These are phyloP conservation scores for Tetramorium simillimum DNA, from an alignment of 1,140 invertebrate species.

Conservation along the genomic window DNA sequence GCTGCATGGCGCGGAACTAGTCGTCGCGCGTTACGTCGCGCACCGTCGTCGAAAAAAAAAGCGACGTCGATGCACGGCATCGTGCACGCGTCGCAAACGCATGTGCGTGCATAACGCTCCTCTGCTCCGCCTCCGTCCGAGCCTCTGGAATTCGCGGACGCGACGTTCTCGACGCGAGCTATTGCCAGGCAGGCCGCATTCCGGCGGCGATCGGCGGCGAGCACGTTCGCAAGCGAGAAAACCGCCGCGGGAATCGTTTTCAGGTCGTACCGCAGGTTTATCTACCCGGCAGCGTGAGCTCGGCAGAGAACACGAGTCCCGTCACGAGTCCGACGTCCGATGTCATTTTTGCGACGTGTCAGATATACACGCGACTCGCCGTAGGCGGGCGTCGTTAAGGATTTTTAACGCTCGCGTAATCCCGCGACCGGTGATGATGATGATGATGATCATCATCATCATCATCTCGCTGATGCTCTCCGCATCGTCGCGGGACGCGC, in stretches of 20 bases:
- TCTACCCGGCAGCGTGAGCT: neutral
- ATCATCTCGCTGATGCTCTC: neutral
- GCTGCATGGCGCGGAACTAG: neutral
- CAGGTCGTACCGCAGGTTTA: slow-evolving; percentile 42
- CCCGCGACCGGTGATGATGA: neutral
- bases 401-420: slow-evolving; percentile 32
- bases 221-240: slow-evolving; percentile 43
- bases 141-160: slow-evolving; percentile 39
- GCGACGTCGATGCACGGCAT: neutral
- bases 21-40: neutral
- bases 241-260: slow-evolving; percentile 52
- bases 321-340: neutral
- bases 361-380: neutral
- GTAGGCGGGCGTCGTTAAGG: slow-evolving; percentile 10
- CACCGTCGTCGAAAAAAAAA: neutral
- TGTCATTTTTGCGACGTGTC: slow-evolving; percentile 20
- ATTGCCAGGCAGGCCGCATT: slow-evolving; percentile 45
- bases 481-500: neutral
- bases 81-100: neutral
- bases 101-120: neutral
- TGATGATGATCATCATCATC: neutral
- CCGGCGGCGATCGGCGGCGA: slow-evolving; percentile 37
- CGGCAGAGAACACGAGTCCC: neutral
- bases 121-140: slow-evolving; percentile 15
- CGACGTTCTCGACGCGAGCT: slow-evolving; percentile 37